Conservation (phyloP, 1,140 invertebrate species). For the Diploscapter pachys region DNA sequence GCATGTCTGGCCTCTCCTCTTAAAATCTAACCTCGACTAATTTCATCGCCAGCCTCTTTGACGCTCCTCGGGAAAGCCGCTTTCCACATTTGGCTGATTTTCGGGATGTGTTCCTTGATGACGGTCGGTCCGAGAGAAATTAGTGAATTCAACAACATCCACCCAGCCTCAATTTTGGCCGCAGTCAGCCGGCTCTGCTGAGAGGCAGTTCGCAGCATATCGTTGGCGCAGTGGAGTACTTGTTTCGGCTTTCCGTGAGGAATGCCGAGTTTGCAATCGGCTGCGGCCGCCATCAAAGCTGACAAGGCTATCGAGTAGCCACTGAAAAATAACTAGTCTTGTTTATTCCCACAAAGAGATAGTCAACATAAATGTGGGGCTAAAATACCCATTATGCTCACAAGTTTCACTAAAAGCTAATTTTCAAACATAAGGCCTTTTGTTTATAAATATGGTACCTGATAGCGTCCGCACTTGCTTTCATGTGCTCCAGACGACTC, state of each 20-base stretch:
- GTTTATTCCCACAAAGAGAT: too few species aligned
- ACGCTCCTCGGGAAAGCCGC: slow-evolving; percentile 92
- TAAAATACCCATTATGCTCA: too few species aligned
- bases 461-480: slow-evolving; percentile 83
- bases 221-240: slow-evolving; percentile 88
- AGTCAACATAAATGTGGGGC: too few species aligned
- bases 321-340: slow-evolving; percentile 50
- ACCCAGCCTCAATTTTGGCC: slow-evolving; percentile 90
- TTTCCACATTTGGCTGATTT: slow-evolving; percentile 91
- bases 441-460: slow-evolving; percentile 58
- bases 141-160: slow-evolving; percentile 91
- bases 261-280: slow-evolving; percentile 84
- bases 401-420: too few species aligned
- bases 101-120: slow-evolving; percentile 71
- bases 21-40: slow-evolving; percentile 79
- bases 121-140: slow-evolving; percentile 76
- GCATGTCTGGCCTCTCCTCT: slow-evolving; percentile 34
- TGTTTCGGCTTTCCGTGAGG: slow-evolving; percentile 73
- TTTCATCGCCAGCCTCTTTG: slow-evolving; percentile 90
- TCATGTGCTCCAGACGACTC: slow-evolving; percentile 74
- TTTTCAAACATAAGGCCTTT: too few species aligned
- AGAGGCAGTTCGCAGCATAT: slow-evolving; percentile 81
- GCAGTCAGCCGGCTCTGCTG: slow-evolving; percentile 91
- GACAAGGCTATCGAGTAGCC: slow-evolving; percentile 90
- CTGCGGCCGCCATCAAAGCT: slow-evolving; percentile 84